Evolutionary conservation across 2,888 invertebrate genomes (phyloP).

Genomic region (Aproaerema taeniolella): DNA sequence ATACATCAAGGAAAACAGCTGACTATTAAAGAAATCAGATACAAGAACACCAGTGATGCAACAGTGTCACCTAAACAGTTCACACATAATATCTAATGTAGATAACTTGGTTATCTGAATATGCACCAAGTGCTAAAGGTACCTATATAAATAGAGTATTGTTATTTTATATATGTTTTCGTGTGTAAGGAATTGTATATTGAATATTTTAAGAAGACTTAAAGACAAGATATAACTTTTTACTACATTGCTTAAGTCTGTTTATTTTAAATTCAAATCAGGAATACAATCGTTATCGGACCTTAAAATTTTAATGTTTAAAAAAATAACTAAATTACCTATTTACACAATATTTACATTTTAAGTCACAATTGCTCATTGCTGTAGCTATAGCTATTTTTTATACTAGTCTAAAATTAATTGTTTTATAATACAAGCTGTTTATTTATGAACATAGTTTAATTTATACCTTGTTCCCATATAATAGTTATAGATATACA

Average conservation of each 20-base stretch:
- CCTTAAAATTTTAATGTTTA: no score
- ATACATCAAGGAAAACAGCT: conserved; percentile 77
- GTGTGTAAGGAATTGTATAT: conserved; percentile 14
- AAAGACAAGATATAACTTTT: no score
- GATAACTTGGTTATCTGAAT: conserved; percentile 32
- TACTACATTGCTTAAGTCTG: no score
- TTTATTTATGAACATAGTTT: conserved; percentile 35
- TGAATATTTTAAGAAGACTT: conserved; percentile 17
- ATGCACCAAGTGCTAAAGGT: conserved; percentile 17
- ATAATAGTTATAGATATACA: background rate
- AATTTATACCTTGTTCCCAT: background rate
- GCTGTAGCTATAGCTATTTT: conserved; percentile 68
- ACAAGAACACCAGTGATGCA: conserved; percentile 61
- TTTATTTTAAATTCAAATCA: no score
- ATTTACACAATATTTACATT: conserved; percentile 29
- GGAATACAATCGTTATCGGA: no score
- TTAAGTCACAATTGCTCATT: conserved; percentile 69
- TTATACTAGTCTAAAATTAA: conserved; percentile 71
- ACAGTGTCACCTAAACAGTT: conserved; percentile 56
- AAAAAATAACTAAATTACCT: conserved; percentile 17
- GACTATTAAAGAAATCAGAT: conserved; percentile 70
- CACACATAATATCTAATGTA: conserved; percentile 57
- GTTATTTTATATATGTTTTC: conserved; percentile 7
- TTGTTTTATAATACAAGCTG: conserved; percentile 60
- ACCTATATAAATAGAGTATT: conserved; percentile 14